Evolutionary conservation across 92 coral and sea anemone species (phyloP).

Genomic region (Hydrozoanthus gracilis): DNA sequence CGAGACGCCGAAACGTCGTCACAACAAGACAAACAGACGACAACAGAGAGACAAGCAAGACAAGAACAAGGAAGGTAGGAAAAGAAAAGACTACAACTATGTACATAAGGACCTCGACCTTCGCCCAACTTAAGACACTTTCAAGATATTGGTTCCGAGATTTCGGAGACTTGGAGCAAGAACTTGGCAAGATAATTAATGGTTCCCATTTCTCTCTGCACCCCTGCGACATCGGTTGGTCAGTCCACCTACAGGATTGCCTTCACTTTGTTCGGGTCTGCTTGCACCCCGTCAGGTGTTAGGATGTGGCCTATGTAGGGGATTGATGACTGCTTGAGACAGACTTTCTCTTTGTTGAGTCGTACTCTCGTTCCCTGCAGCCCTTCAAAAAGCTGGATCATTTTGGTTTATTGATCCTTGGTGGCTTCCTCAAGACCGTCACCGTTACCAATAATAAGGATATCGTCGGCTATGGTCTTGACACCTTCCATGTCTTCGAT

Average conservation of each 20-base stretch:
- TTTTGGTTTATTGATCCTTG: too few relatives aligned
- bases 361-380: neutral
- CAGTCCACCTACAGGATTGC: slow-evolving; percentile 13
- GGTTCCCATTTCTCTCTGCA: slow-evolving; percentile 35
- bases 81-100: too few relatives aligned
- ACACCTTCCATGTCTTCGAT: neutral
- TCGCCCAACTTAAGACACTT: too few relatives aligned
- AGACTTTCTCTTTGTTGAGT: too few relatives aligned
- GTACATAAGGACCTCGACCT: too few relatives aligned
- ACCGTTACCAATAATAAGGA: too few relatives aligned
- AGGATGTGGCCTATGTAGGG: neutral
- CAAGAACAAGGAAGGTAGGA: too few relatives aligned
- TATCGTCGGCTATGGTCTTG: neutral
- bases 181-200: neutral
- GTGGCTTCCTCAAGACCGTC: too few relatives aligned
- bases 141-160: neutral
- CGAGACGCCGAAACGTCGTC: too few relatives aligned
- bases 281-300: too few relatives aligned
- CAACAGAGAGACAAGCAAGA: too few relatives aligned
- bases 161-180: neutral
- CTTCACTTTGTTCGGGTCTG: slow-evolving; percentile 6
- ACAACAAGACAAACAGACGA: too few relatives aligned
- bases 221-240: neutral
- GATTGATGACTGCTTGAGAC: neutral
- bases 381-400: neutral